Conservation (phyloP, 2,113 vertebrate species). For the Ifrita kowaldi region DNA sequence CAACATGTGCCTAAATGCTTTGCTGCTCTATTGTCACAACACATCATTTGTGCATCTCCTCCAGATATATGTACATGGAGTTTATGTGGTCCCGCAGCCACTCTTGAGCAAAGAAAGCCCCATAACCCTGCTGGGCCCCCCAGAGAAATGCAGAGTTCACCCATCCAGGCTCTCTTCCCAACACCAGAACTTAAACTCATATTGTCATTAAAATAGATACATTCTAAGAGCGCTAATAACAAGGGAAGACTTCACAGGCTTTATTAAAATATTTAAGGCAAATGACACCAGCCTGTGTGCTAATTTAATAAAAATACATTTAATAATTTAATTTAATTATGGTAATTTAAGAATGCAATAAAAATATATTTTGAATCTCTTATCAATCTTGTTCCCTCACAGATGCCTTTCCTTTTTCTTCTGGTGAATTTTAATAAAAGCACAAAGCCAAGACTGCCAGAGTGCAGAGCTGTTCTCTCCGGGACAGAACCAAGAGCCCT, state of each 20-base stretch:
- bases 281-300: constrained; percentile 14
- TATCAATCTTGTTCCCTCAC: constrained; percentile 20
- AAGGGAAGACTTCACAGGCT: constrained; percentile 39
- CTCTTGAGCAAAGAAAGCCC: background rate
- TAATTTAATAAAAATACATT: constrained; percentile 60
- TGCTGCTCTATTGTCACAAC: constrained; percentile 8
- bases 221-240: background rate
- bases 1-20: background rate
- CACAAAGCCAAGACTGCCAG: background rate
- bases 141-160: background rate
- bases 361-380: constrained; percentile 36
- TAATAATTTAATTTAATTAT: constrained; percentile 65
- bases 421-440: background rate
- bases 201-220: constrained; percentile 3
- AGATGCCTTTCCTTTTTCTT: constrained; percentile 19
- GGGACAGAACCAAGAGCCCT: background rate
- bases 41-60: background rate
- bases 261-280: constrained; percentile 55
- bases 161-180: background rate
- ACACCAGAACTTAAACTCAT: background rate
- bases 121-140: background rate
- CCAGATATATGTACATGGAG: background rate
- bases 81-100: background rate
- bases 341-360: constrained; percentile 35
- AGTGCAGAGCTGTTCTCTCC: background rate